Evolutionary conservation across 2,888 invertebrate species (phyloP), one percentile per base, ranked within the genome.

Genomic region (Cryptocephalus primarius): DNA sequence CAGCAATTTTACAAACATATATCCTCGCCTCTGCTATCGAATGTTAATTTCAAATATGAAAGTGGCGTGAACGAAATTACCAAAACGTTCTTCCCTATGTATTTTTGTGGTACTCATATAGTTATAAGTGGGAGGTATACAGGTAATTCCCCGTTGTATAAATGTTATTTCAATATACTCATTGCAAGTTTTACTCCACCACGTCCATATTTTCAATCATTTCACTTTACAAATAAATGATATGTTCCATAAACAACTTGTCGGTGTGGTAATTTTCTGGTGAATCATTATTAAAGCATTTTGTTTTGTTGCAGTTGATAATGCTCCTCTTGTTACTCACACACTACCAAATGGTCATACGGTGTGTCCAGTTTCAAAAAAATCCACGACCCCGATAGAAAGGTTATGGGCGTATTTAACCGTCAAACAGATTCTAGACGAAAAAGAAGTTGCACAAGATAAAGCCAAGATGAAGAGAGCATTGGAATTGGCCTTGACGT

Each of bases 1-100:
- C 70, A 74, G 36, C 75, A 77, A 61, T 82, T 81, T 68, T 82
- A 80, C 69, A 71, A 72, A 13, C 77, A 80, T 66, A 78, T 85
- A 45, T 75, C 83, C 1, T 78, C 80, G 8, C 83, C 84, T 1
- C 69, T 82, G 9, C 69, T 84, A 42, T 69, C 77, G 1, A 73
- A 83, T 57, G 76, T 84, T 1, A 73, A 82, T 57, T 76, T 84
- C 46, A 72, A 74, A 33, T 80, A 83, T 61, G 63, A 71, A 1
- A 75, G 78, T 68, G 76, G 75, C 46, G 72, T 72, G 22, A 34
- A 45, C 34, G 69, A 72, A 39, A 67, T 79, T 40, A 80, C 82
- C 1, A 72, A 72, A 58, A 68, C 70, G 43, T 61, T 68, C 48
- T 80, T 80, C 69, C 75, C 76, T 36, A 74, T 79, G 13, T 73